Base-by-base conservation (phyloP, 2,797 vertebrate species). In the Sebastiscus albofasciatus region DNA sequence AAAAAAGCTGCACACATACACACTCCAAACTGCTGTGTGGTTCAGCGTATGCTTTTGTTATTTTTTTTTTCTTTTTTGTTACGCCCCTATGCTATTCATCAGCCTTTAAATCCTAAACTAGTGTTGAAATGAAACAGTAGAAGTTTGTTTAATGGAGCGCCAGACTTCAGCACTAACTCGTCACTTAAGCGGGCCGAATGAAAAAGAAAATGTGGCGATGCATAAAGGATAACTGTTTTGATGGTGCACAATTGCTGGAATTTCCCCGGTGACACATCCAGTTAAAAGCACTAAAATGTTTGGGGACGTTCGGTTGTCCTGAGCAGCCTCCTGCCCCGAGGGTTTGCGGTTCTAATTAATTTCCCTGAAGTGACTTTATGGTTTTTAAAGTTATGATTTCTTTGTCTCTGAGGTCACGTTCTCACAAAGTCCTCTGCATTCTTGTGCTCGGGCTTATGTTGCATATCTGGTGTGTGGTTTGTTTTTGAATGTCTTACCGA, bases 271-370 rank as follows among this genome's bases (percentile, higher is more conserved):
- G 92, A 90, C 86, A 87, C 88, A 82, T 79, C 85, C 83, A 72
- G 88, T 88, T 90, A 90, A 92, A 91, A 93, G 90, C 84, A 92
- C 83, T 90, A 77, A 91, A 93, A 92, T 92, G 91, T 92, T 91
- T 85, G 79, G 90, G 89, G 93, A 92, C 78, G 29, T 87, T 82
- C 29, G 66, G 52, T 83, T 80, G 88, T 91, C 91, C 83, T 72
- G 82, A 87, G 87, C 85, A 87, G 85, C 78, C 67, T 91, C 72
- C 86, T 84, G 80, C 86, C 86, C 75, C 26, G 60, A 92, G 90
- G 87, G 82, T 87, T 82, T 89, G 88, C 12, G 18, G 65, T 84
- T 87, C 72, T 93, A 91, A 91, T 93, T 92, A 90, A 93, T 93
- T 90, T 93, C 90, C 92, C 93, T 77, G 55, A 90, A 90, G 90